phyloP scores from a whole-genome alignment of 2,888 invertebrate species.

The Aethes cnicana region DNA sequence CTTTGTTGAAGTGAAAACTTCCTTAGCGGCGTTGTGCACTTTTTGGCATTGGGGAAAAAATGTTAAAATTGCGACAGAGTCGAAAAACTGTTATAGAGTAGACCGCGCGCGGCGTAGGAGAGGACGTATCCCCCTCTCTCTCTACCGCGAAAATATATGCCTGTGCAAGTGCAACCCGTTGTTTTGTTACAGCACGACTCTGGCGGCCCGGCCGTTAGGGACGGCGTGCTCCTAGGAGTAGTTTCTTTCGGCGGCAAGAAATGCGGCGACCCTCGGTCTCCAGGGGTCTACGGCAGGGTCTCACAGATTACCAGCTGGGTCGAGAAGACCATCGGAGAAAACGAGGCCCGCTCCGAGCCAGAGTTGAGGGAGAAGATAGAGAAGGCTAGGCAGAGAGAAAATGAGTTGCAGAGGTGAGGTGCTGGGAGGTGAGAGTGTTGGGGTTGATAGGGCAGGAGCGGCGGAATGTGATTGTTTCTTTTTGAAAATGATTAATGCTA shows the following conservation, averaged over 20 bases:
- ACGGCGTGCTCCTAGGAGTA: slow-evolving; percentile 67
- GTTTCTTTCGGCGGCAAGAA: slow-evolving; percentile 74
- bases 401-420: slow-evolving; percentile 61
- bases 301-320: slow-evolving; percentile 67
- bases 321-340: slow-evolving; percentile 54
- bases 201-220: slow-evolving; percentile 70
- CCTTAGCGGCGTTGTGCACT: too few relatives aligned
- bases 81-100: too few relatives aligned
- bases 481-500: too few relatives aligned
- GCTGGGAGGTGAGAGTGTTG: background rate
- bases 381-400: slow-evolving; percentile 61
- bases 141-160: too few relatives aligned
- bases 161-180: too few relatives aligned
- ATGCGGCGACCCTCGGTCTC: slow-evolving; percentile 73
- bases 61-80: too few relatives aligned
- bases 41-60: too few relatives aligned
- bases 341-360: slow-evolving; percentile 56
- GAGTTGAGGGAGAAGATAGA: slow-evolving; percentile 62
- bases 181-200: slow-evolving; percentile 62
- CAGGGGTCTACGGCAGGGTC: slow-evolving; percentile 70
- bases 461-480: too few relatives aligned
- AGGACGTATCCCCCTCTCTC: too few relatives aligned
- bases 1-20: too few relatives aligned
- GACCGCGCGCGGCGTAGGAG: too few relatives aligned
- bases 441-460: too few relatives aligned